Percentiles rank a stretch among this genome's conserved stretches.
These are phyloP conservation scores for Mylabris phalerata DNA, from an alignment of 1,140 invertebrate genomes.

Conservation along the genomic window DNA sequence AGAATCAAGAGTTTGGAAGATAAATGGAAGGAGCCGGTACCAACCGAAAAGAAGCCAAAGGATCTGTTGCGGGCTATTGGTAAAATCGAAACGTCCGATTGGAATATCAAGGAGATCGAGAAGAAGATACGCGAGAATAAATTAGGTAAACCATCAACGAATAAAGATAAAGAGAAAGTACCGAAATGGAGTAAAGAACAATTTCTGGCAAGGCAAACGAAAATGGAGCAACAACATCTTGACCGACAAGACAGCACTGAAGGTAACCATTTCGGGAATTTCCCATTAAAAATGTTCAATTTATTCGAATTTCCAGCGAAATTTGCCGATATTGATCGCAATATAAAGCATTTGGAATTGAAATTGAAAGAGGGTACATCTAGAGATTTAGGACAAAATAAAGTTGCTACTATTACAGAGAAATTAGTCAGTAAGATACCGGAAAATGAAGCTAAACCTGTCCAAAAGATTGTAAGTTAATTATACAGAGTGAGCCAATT, in stretches of 20 bases:
- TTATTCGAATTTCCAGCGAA: slow-evolving; percentile 39
- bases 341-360: slow-evolving; percentile 69
- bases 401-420: slow-evolving; percentile 81
- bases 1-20: slow-evolving; percentile 63
- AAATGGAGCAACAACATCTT: slow-evolving; percentile 59
- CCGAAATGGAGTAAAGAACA: slow-evolving; percentile 86
- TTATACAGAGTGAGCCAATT: too few relatives aligned
- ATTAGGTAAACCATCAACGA: slow-evolving; percentile 55
- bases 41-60: slow-evolving; percentile 71
- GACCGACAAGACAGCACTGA: slow-evolving; percentile 52
- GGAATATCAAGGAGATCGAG: slow-evolving; percentile 87
- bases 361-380: slow-evolving; percentile 73
- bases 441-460: slow-evolving; percentile 45
- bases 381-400: slow-evolving; percentile 68
- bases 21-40: slow-evolving; percentile 52
- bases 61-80: slow-evolving; percentile 81
- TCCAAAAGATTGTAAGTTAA: slow-evolving; percentile 55
- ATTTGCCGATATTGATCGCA: slow-evolving; percentile 71
- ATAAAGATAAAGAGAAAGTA: slow-evolving; percentile 68
- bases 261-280: not conserved
- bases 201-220: slow-evolving; percentile 73
- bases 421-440: slow-evolving; percentile 65
- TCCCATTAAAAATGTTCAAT: too few relatives aligned
- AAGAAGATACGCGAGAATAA: slow-evolving; percentile 84
- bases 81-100: slow-evolving; percentile 84